These are phyloP conservation scores for Acrobasis consociella DNA, from an alignment of 2,888 invertebrate species.

Conservation along the genomic window DNA sequence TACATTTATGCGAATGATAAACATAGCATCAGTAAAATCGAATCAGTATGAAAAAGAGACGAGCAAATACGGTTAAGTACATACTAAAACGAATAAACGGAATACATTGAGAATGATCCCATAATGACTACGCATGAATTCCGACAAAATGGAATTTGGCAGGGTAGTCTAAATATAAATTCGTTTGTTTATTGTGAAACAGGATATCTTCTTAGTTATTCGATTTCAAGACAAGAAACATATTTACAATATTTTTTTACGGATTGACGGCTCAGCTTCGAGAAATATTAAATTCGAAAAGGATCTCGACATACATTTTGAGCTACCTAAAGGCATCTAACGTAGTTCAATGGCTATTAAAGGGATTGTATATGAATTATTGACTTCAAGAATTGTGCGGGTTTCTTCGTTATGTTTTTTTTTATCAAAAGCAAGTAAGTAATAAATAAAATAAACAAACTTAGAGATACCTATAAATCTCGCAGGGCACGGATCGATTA, in stretches of 20 bases:
- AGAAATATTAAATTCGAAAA: no score
- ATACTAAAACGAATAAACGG: background rate
- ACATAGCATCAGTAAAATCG: background rate
- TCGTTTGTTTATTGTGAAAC: background rate
- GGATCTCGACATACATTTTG: no score
- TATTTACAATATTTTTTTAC: background rate
- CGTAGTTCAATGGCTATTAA: no score
- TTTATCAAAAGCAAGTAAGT: no score
- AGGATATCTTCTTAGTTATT: background rate
- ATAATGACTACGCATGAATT: background rate
- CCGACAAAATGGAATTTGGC: slow-evolving; percentile 6
- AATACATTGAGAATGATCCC: slow-evolving; percentile 6
- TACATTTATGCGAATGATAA: background rate
- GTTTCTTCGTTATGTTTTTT: no score
- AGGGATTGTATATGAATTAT: no score
- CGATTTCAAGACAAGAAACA: background rate
- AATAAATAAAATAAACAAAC: no score
- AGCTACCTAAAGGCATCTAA: no score
- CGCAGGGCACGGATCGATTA: no score
- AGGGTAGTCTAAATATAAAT: slow-evolving; percentile 9
- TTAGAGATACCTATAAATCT: no score
- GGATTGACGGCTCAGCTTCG: no score
- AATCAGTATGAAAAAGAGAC: background rate
- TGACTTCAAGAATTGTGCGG: no score
- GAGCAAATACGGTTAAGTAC: background rate